phyloP scores from a whole-genome alignment of 2,888 invertebrate genomes.

The Pristionchus fissidentatus region DNA sequence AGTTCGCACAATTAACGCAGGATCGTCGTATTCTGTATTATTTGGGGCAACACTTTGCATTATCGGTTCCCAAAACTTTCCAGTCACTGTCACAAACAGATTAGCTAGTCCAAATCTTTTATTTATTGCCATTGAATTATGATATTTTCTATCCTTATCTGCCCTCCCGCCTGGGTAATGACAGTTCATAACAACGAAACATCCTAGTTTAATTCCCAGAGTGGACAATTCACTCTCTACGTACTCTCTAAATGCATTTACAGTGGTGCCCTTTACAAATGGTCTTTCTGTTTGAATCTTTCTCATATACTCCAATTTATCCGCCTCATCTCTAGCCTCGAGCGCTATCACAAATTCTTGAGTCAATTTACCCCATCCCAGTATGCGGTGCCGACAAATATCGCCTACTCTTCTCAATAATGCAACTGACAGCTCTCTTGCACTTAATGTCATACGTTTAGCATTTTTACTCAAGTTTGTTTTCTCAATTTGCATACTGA shows the following conservation, averaged over 20 bases:
- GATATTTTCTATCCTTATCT: not conserved
- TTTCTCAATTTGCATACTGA: not conserved
- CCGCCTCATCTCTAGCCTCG: not conserved
- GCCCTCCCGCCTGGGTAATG: not conserved
- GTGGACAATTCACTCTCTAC: not conserved
- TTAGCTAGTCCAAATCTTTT: not conserved
- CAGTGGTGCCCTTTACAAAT: not conserved
- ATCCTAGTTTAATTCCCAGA: not conserved
- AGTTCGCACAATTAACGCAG: not conserved
- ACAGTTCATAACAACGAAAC: not conserved
- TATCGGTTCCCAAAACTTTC: not conserved
- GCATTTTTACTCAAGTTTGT: not conserved
- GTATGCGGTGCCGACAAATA: not conserved
- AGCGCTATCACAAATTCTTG: not conserved
- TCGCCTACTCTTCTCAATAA: not conserved
- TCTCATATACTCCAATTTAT: not conserved
- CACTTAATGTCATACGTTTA: no score
- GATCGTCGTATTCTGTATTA: not conserved
- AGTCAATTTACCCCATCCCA: not conserved
- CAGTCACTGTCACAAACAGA: not conserved
- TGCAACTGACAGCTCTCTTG: not conserved
- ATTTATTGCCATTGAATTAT: constrained; percentile 5
- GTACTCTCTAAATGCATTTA: not conserved
- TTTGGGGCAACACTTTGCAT: not conserved
- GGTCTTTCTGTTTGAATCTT: not conserved